Evolutionary conservation across 1,140 invertebrate species (phyloP), one percentile per base, ranked within the genome.

Genomic region (Drosophila sp.): DNA sequence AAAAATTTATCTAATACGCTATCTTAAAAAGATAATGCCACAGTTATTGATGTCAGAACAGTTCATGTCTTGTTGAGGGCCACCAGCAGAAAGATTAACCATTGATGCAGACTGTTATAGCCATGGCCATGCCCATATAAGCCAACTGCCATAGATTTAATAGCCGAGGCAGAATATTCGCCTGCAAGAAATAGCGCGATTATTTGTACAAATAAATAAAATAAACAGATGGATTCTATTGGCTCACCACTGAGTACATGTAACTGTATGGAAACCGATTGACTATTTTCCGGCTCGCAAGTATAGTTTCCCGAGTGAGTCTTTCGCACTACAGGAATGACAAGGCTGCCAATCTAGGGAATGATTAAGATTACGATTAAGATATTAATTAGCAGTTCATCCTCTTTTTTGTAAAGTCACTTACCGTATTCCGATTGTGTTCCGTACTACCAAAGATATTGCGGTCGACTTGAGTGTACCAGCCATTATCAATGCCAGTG

Each of bases 291-390:
- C 38, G 90, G 90, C 53, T 78, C 80, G 11, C 89, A 91, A 1
- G 89, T 87, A 9, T 91, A 91, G 45, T 91, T 91, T 1, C 89
- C 89, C 32, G 90, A 91, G 56, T 91, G 89, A 9, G 50, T 70
- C 34, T 91, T 91, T 4, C 70, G 86, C 38, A 91, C 90, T 72
- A 95, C 94, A 80, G 95, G 95, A 80, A 97, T 97, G 41, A 94
- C 93, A 50, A 97, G 89, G 5, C 72, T 84, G n/a, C 87, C 87
- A 78, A 87, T 89, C 82, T 87, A 63, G 32, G 4, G 18, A 40
- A 58, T 57, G 14, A 21, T 11, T 16, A 18, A 21, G n/a, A 38
- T 11, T 5, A 8, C 8, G 46, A 18, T 16, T 16, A 8, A 18
- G 4, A 0, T 1, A 4, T 8, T 2, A 11, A 1, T 8, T 8